Evolutionary conservation across 2,797 vertebrate genomes (phyloP), one percentile per base, ranked within the genome.

Genomic region (Coreius guichenoti): DNA sequence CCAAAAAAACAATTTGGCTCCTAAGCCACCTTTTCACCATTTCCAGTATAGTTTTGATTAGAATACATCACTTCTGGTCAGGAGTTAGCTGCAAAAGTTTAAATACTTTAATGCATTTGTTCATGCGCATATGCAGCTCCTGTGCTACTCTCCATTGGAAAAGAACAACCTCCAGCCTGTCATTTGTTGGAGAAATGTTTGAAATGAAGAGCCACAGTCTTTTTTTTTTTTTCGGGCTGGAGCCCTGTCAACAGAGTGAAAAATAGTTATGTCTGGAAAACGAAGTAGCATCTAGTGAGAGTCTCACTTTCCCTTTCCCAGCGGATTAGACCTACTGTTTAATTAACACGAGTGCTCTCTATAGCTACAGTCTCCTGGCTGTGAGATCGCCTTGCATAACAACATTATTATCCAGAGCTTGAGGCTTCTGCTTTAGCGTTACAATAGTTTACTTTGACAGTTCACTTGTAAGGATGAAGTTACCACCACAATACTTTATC

Each of bases 341-440:
- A 80, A 82, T 85, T 51, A 82, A 68, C 51, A 58, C 19, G 9
- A 74, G 63, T n/a, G 29, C 43, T 68, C 63, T 69, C 47, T 65
- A 39, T 81, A 54, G 79, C 63, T 58, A 77, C 75, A 77, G 75
- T 77, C 33, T 58, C 33, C 75, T 26, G 75, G 33, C 33, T 77
- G 54, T 39, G 12, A 26, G 54, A 61, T 19, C 3, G 2, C 33
- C 13, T 61, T 78, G 3, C 23, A 14, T 78, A 61, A 26, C 54
- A 26, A 61, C 26, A 61, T 61, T 78, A 78, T 61, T 43, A 58
- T 26, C 33, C 75, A 43, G 54, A 69, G 19, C 9, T 69, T 0
- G 56, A 61, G 33, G 33, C 36, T 76, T 56, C 49, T 36, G 74
- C 13, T 76, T 16, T 8, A n/a, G 49, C 29, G 16, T 54, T 23